Evolutionary conservation across 1,140 invertebrate genomes (phyloP).

Genomic region (Thaumetopoea pityocampa): DNA sequence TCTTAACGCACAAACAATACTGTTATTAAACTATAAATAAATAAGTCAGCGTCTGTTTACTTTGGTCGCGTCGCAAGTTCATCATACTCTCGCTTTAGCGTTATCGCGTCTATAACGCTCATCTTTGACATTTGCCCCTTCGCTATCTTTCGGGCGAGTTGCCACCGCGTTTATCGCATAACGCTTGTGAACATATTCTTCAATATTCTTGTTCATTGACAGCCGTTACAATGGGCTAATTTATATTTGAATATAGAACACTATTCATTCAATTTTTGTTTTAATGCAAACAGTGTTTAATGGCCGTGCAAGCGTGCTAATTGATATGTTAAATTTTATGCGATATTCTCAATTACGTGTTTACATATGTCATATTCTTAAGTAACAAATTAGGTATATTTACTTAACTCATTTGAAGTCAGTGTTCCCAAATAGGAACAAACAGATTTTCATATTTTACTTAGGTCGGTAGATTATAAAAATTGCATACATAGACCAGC

Average conservation of each 20-base stretch:
- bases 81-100: slow-evolving; percentile 46
- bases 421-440: no score
- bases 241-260: slow-evolving; percentile 23
- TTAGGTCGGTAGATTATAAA: no score
- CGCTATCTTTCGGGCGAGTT: slow-evolving; percentile 46
- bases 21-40: slow-evolving; percentile 26
- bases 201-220: slow-evolving; percentile 51
- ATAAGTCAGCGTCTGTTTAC: slow-evolving; percentile 39
- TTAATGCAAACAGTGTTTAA: slow-evolving; percentile 10
- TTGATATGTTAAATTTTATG: neutral
- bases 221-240: slow-evolving; percentile 26
- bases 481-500: no score
- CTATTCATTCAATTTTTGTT: slow-evolving; percentile 18
- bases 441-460: no score
- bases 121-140: slow-evolving; percentile 64
- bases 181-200: slow-evolving; percentile 50
- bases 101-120: slow-evolving; percentile 50
- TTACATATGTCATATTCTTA: no score
- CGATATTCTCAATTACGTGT: no score
- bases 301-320: neutral
- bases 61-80: slow-evolving; percentile 37
- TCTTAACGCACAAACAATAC: slow-evolving; percentile 41
- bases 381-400: no score
- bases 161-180: slow-evolving; percentile 55
- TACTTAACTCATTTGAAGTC: no score